These are phyloP conservation scores for Mionectes macconnelli DNA, from an alignment of 2,113 vertebrate genomes.

Conservation along the genomic window DNA sequence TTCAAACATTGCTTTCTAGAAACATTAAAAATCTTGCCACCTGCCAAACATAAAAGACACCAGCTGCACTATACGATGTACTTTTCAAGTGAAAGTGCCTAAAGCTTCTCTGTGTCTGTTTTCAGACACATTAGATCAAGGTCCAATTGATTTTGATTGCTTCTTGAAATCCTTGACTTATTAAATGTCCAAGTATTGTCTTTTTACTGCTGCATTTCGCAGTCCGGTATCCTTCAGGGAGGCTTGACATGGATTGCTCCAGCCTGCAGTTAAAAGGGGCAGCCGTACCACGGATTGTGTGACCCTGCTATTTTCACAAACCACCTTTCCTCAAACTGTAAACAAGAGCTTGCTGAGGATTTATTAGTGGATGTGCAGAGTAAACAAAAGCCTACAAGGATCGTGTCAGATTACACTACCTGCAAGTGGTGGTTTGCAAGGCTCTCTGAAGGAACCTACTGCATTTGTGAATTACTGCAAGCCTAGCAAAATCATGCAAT, in stretches of 20 bases:
- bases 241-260: not conserved
- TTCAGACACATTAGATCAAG: not conserved
- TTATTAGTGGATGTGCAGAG: constrained; percentile 36
- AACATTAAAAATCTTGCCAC: not conserved
- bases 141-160: not conserved
- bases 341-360: constrained; percentile 48
- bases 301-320: constrained; percentile 28
- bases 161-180: constrained; percentile 19
- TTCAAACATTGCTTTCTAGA: not conserved
- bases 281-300: not conserved
- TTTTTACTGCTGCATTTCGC: constrained; percentile 14
- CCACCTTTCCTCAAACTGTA: constrained; percentile 32
- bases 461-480: not conserved
- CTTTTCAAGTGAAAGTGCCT: not conserved
- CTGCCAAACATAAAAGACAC: not conserved
- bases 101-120: not conserved
- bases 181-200: constrained; percentile 13
- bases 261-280: not conserved
- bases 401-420: constrained; percentile 9
- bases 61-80: not conserved
- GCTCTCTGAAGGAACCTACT: not conserved
- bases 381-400: constrained; percentile 46
- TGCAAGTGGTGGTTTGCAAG: not conserved
- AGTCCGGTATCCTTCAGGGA: not conserved
- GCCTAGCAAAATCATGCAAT: not conserved